Base-by-base conservation (phyloP, 2,888 invertebrate species). In the Troides oblongomaculatus region DNA sequence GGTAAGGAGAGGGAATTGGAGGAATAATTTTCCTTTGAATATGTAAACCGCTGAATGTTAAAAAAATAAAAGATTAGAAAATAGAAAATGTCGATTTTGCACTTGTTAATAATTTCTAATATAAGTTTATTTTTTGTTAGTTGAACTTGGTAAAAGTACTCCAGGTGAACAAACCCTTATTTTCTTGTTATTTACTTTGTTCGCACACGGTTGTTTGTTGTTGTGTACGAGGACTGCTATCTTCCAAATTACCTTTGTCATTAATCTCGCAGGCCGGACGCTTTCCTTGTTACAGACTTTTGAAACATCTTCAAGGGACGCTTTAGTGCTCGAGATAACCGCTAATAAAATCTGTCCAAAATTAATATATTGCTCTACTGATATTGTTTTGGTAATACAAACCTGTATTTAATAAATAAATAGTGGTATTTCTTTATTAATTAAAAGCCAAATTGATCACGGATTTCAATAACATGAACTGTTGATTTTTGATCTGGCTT, bases 191-290 rank as follows among this genome's bases (percentile, higher is more conserved):
- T 21, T 18, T 58, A 58, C 21, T 21, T 58, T 58, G 10, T 23
- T 58, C 57, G 10, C 57, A 23, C 25, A 23, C 23, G 10, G 5
- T 5, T 58, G 57, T 58, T 58, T 58, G 58, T 65, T 65, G 64
- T 58, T 23, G 43, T n/a, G 58, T 65, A 58, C 46, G 65, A 25
- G 43, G 18, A 43, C 50, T 39, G 65, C 25, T 18, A 23, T 59
- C 58, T 65, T 18, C 58, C 58, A 65, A 65, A 65, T 65, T 65
- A 65, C 65, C 65, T 59, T 59, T 65, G 65, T 65, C 57, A 65
- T 65, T 65, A 65, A 65, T 65, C 65, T 58, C 58, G 23, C 25
- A 59, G 65, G 65, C 65, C 58, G 39, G 65, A 39, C 64, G 64
- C 43, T 58, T 57, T 64, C 58, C 65, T 65, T 65, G 65, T 65